A percentile compares a stretch with the other conserved stretches of the same genome.
phyloP scores from a whole-genome alignment of 2,888 invertebrate genomes.

The Mellilla xanthometata region DNA sequence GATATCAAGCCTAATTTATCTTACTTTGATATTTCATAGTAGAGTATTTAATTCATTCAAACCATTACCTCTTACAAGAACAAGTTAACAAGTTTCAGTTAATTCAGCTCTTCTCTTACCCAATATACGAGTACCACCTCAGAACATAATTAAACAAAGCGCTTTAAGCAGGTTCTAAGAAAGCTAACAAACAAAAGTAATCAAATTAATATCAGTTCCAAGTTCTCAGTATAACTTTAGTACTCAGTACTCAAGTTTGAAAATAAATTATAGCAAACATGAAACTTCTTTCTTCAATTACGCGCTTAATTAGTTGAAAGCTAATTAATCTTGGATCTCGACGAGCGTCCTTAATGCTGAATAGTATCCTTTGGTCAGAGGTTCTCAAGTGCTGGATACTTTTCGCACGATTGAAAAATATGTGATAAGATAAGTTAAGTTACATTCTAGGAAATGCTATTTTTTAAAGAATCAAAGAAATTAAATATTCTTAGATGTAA shows the following conservation, averaged over 20 bases:
- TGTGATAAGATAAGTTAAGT: too few relatives aligned
- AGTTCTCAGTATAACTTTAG: constrained; percentile 2
- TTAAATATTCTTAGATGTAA: too few relatives aligned
- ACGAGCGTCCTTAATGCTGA: constrained; percentile 24
- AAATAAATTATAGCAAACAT: constrained; percentile 28
- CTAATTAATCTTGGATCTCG: constrained; percentile 33
- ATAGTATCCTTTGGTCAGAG: constrained; percentile 14
- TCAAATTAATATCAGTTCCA: constrained; percentile 15
- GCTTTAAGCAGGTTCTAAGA: background rate
- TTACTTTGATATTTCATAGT: too few relatives aligned
- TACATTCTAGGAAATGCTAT: too few relatives aligned
- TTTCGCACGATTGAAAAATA: too few relatives aligned
- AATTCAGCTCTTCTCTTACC: too few relatives aligned
- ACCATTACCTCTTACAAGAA: too few relatives aligned
- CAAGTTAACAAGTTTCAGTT: too few relatives aligned
- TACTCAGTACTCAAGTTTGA: constrained; percentile 19
- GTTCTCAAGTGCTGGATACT: background rate
- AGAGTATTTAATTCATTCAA: too few relatives aligned
- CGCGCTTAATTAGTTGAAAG: constrained; percentile 32
- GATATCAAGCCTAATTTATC: too few relatives aligned
- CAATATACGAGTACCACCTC: constrained; percentile 3
- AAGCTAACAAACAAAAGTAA: constrained; percentile 18
- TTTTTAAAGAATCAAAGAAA: too few relatives aligned
- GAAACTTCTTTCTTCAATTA: constrained; percentile 31
- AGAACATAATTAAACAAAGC: background rate